These are phyloP conservation scores for Isotomurus palustris DNA, from an alignment of 2,888 invertebrate species.

Conservation along the genomic window DNA sequence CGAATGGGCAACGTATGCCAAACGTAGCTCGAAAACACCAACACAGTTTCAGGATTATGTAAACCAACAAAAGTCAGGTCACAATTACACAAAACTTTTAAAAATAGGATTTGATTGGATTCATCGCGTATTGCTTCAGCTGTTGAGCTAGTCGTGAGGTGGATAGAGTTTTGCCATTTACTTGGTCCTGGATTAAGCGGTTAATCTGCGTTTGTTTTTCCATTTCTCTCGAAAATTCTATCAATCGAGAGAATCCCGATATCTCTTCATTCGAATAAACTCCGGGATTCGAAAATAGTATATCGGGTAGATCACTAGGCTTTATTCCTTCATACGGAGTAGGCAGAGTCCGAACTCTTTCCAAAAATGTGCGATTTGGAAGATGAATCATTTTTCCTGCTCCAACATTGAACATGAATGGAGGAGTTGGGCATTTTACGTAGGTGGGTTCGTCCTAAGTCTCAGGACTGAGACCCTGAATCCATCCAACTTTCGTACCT, in stretches of 20 bases:
- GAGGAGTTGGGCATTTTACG: background rate
- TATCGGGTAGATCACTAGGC: background rate
- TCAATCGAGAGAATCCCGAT: background rate
- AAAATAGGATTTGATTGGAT: too few relatives aligned
- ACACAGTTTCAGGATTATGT: too few relatives aligned
- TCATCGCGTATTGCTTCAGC: too few relatives aligned
- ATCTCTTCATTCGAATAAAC: background rate
- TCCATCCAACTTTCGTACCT: background rate
- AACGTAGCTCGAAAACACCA: too few relatives aligned
- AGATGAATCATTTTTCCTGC: background rate
- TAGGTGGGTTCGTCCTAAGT: background rate
- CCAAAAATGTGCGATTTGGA: background rate
- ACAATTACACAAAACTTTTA: too few relatives aligned
- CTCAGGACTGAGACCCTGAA: background rate
- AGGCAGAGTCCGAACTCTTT: background rate
- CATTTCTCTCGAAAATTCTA: background rate
- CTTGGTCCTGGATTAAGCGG: background rate
- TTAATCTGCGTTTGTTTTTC: background rate
- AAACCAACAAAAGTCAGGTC: too few relatives aligned
- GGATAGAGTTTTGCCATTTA: background rate
- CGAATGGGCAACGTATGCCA: too few relatives aligned
- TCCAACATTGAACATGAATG: background rate
- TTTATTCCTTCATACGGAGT: constrained; percentile 1
- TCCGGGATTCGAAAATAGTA: background rate
- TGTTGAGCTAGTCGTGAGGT: too few relatives aligned